Evolutionary conservation across 2,888 invertebrate genomes (phyloP).

Genomic region (Unio delphinus): DNA sequence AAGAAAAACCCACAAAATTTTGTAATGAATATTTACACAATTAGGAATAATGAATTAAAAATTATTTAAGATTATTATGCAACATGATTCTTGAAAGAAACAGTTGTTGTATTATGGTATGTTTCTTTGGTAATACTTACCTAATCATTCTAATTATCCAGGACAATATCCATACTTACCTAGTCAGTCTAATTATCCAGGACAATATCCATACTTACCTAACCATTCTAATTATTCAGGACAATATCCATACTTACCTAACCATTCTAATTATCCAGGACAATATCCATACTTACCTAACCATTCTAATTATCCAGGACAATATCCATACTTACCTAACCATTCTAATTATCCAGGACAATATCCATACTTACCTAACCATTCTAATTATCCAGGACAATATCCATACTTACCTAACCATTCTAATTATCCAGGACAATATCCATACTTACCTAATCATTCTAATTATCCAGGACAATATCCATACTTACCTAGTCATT

Average conservation of each 20-base stretch:
- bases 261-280: neutral
- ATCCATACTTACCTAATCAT: neutral
- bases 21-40: neutral
- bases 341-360: neutral
- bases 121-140: neutral
- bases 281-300: neutral
- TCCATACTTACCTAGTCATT: neutral
- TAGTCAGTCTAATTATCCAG: neutral
- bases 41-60: no score
- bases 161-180: neutral
- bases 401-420: neutral
- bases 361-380: neutral
- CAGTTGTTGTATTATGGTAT: no score
- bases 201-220: neutral
- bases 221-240: neutral
- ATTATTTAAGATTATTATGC: no score
- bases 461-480: neutral
- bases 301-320: neutral
- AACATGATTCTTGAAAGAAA: no score
- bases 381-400: neutral
- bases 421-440: neutral
- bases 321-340: neutral
- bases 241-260: neutral
- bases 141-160: neutral
- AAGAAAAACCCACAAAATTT: neutral